Evolutionary conservation across 2,888 invertebrate genomes (phyloP).

Genomic region (Drosophila multiciliata): DNA sequence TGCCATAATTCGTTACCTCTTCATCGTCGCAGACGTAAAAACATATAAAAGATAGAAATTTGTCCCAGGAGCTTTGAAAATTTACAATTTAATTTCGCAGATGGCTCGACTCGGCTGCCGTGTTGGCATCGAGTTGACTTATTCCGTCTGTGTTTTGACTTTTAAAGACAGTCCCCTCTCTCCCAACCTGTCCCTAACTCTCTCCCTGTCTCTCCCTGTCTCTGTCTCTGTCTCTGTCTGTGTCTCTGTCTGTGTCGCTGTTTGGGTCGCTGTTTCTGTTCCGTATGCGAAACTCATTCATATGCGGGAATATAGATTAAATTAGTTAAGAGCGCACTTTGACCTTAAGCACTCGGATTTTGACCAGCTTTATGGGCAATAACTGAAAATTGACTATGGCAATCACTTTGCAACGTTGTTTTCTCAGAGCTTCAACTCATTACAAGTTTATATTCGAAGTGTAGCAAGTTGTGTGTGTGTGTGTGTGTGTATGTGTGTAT

Average conservation of each 20-base stretch:
- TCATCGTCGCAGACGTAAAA: constrained; percentile 61
- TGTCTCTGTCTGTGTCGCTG: not conserved
- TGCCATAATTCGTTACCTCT: constrained; percentile 67
- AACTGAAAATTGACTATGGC: constrained; percentile 43
- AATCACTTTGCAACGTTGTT: constrained; percentile 32
- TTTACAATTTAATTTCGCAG: constrained; percentile 79
- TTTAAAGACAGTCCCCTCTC: constrained; percentile 31
- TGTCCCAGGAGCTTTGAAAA: constrained; percentile 74
- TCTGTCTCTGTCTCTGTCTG: not conserved
- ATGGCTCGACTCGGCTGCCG: constrained; percentile 52
- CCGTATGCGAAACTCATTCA: constrained; percentile 7
- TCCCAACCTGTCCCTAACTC: not conserved
- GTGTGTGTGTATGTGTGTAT: constrained; percentile 1
- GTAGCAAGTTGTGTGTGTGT: not conserved
- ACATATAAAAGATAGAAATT: constrained; percentile 74
- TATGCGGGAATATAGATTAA: constrained; percentile 47
- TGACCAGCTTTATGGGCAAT: constrained; percentile 49
- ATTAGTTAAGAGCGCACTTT: constrained; percentile 57
- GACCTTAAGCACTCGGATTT: constrained; percentile 51
- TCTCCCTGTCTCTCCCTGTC: not conserved
- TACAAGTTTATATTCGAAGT: constrained; percentile 2
- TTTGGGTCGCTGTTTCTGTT: not conserved
- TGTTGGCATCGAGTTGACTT: constrained; percentile 49
- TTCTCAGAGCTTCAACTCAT: not conserved
- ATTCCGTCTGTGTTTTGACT: constrained; percentile 50